phyloP scores from a whole-genome alignment of 2,113 vertebrate genomes.

The Carlito syrichta region DNA sequence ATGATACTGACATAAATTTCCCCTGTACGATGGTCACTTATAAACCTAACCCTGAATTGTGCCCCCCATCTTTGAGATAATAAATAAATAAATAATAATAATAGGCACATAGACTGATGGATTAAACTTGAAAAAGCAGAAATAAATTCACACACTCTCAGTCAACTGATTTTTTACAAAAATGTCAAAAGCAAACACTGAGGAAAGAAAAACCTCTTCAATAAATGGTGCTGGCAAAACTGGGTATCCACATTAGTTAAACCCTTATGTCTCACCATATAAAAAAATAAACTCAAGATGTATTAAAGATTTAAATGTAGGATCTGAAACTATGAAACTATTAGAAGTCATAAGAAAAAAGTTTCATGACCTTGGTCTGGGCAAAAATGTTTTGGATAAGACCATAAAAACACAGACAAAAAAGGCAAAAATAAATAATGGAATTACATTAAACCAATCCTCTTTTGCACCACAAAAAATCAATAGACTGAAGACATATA shows the following conservation, averaged over 20 bases:
- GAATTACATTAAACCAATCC: background rate
- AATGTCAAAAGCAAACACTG: background rate
- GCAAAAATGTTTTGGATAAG: background rate
- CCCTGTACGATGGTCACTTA: too few species aligned
- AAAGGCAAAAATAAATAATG: background rate
- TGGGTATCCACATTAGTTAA: background rate
- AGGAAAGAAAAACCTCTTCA: background rate
- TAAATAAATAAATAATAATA: too few species aligned
- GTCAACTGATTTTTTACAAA: background rate
- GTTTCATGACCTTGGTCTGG: background rate
- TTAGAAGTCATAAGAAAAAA: background rate
- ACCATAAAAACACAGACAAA: background rate
- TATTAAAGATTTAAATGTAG: background rate
- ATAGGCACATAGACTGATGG: background rate
- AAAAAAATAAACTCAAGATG: background rate
- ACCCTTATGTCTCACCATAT: background rate
- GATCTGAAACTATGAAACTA: background rate
- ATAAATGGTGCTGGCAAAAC: background rate
- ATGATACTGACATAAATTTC: background rate
- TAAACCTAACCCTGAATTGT: too few species aligned
- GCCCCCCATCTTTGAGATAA: too few species aligned
- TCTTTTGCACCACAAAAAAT: background rate
- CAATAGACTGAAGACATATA: background rate
- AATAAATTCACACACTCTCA: background rate
- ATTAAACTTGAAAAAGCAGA: background rate